Base-by-base conservation (phyloP, 2,113 vertebrate genomes). In the Aphyosemion australe region DNA sequence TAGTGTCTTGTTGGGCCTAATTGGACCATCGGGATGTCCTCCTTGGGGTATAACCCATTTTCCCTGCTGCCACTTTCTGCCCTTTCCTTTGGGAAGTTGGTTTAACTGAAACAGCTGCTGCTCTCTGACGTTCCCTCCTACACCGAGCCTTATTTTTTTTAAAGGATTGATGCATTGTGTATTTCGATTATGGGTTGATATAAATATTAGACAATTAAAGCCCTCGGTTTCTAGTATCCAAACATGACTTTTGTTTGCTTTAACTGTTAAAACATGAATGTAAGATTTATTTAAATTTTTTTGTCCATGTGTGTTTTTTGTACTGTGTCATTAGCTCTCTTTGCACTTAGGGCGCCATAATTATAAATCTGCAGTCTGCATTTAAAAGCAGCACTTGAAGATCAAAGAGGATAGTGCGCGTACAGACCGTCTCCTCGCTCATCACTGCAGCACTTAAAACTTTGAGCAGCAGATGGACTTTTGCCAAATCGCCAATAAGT, bases 401-500 rank as follows among this genome's bases (percentile, higher is more conserved):
- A 13, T 45, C 39, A 74, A 37, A 53, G 21, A 61, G 13, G 19
- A 48, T 65, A 18, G 74, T 16, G 19, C 41, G 26, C 2, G 2
- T 7, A 46, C 53, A 50, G 42, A 39, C 39, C 73, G 69, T 78
- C 61, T 60, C 20, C 57, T 74, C 47, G 59, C 80, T 62, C 62
- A 83, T 65, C 53, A 72, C 69, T 56, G 18, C 58, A 76, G 54
- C 45, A 56, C 63, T 69, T 68, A 6, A 70, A 55, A 72, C 52
- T 50, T 78, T 32, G 8, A 73, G 51, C 51, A 61, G 55, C 65
- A 80, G 63, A 63, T 65, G 57, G 45, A 34, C 2, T n/a, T 20
- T 34, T 49, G 41, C 20, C 47, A 19, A 61, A 79, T 52, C 55
- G 51, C 48, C 46, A 57, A 21, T 59, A 51, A 61, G 45, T 21